A percentile compares a stretch with the other conserved stretches of the same genome.
These are phyloP conservation scores for Doris montereyensis DNA, from an alignment of 2,888 invertebrate genomes.

Conservation along the genomic window DNA sequence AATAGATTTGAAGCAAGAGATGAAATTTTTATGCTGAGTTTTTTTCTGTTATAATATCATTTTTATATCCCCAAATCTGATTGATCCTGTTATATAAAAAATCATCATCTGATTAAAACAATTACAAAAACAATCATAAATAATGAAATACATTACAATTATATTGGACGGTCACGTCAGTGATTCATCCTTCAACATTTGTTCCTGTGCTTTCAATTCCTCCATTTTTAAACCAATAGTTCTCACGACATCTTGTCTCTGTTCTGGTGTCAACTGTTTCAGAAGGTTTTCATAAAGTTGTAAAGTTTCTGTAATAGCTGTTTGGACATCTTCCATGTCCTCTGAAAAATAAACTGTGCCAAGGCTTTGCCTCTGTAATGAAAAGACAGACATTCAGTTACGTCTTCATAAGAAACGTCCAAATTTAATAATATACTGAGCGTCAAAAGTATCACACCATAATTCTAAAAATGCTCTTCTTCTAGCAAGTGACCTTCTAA, in stretches of 20 bases:
- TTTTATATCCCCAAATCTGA: too few relatives aligned
- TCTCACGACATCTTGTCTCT: conserved; percentile 55
- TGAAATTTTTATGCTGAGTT: too few relatives aligned
- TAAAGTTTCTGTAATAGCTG: conserved; percentile 59
- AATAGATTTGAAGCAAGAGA: too few relatives aligned
- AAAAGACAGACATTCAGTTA: conserved; percentile 6
- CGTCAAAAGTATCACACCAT: too few relatives aligned
- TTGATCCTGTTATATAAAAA: too few relatives aligned
- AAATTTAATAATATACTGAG: too few relatives aligned
- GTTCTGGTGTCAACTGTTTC: conserved; percentile 52
- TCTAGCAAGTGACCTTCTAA: too few relatives aligned
- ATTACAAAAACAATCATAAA: background rate
- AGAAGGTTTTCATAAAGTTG: conserved; percentile 57
- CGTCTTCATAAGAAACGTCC: background rate
- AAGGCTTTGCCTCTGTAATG: conserved; percentile 58
- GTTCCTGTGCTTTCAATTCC: conserved; percentile 62
- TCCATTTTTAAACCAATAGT: conserved; percentile 65
- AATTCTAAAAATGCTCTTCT: too few relatives aligned
- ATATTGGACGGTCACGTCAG: conserved; percentile 76
- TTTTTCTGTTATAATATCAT: too few relatives aligned
- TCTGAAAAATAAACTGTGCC: conserved; percentile 69
- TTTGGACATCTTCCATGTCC: conserved; percentile 66
- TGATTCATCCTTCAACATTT: conserved; percentile 56
- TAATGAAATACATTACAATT: background rate
- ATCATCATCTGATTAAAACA: too few relatives aligned